Conservation (phyloP, 2,113 vertebrate genomes). For the Oryzias woworae region DNA sequence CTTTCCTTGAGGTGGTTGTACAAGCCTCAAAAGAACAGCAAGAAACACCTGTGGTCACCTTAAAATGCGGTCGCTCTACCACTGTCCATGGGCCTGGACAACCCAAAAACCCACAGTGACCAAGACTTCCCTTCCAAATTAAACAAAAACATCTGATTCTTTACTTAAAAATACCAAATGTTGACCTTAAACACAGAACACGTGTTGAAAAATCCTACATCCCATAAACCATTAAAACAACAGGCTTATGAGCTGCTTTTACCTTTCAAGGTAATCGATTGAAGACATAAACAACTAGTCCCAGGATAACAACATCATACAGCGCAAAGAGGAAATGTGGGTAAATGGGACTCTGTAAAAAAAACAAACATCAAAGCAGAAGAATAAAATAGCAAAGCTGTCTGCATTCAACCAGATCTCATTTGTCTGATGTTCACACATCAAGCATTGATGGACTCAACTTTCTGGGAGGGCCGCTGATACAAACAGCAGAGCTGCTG, state of each 20-base stretch:
- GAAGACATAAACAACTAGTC: neutral
- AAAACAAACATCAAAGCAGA: neutral
- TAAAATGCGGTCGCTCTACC: too few relatives aligned
- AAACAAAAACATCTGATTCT: too few relatives aligned
- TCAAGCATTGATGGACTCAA: slow-evolving; percentile 39
- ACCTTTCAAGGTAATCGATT: slow-evolving; percentile 1
- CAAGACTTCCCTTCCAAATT: too few relatives aligned
- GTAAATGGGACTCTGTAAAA: neutral
- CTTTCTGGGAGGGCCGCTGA: slow-evolving; percentile 5
- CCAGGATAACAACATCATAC: neutral
- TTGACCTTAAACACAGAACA: too few relatives aligned
- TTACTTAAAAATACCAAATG: too few relatives aligned
- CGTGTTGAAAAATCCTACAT: neutral
- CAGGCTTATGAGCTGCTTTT: neutral
- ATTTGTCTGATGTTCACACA: slow-evolving; percentile 26
- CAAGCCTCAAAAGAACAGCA: too few relatives aligned
- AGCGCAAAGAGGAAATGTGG: slow-evolving; percentile 1
- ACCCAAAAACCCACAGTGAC: too few relatives aligned
- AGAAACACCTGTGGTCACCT: too few relatives aligned
- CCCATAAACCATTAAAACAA: neutral
- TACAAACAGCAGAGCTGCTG: slow-evolving; percentile 11
- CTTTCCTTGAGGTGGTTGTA: too few relatives aligned
- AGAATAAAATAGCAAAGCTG: slow-evolving; percentile 2
- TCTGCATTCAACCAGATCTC: slow-evolving; percentile 4
- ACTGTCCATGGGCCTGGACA: too few relatives aligned